Percentiles rank a stretch among this genome's conserved stretches.
Evolutionary conservation across 2,888 invertebrate species (phyloP).

Genomic region (Rhingia rostrata): DNA sequence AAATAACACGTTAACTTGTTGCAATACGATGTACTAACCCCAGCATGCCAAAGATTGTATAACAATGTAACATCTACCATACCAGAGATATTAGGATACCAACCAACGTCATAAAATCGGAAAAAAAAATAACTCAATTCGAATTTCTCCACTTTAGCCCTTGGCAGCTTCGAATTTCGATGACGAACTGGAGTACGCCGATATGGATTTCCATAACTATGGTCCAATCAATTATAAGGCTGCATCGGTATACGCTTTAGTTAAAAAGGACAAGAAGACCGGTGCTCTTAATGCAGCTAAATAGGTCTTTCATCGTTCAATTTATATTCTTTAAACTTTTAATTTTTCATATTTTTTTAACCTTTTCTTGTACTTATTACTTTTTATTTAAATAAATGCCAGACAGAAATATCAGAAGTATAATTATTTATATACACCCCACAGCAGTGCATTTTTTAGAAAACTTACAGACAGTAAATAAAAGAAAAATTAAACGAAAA

Average conservation of each 20-base stretch:
- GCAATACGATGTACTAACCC: conserved; percentile 1
- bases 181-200: conserved; percentile 93
- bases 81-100: neutral
- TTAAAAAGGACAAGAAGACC: conserved; percentile 85
- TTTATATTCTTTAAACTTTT: conserved; percentile 2
- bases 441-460: conserved; percentile 53
- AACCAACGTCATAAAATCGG: neutral
- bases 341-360: neutral
- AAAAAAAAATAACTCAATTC: conserved; percentile 52
- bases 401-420: conserved; percentile 29
- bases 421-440: conserved; percentile 35
- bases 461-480: conserved; percentile 33
- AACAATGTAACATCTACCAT: conserved; percentile 2
- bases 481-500: conserved; percentile 25
- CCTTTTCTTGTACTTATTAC: neutral
- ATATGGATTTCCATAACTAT: conserved; percentile 94
- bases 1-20: neutral
- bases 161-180: conserved; percentile 87
- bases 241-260: conserved; percentile 91
- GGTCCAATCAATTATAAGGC: conserved; percentile 96
- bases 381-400: conserved; percentile 19
- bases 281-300: conserved; percentile 80
- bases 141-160: conserved; percentile 85
- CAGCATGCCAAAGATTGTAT: conserved; percentile 7
- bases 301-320: conserved; percentile 48